A percentile compares a stretch with the other conserved stretches of the same genome.
Evolutionary conservation across 2,797 vertebrate species (phyloP).

Genomic region (Bovichtus diacanthus): DNA sequence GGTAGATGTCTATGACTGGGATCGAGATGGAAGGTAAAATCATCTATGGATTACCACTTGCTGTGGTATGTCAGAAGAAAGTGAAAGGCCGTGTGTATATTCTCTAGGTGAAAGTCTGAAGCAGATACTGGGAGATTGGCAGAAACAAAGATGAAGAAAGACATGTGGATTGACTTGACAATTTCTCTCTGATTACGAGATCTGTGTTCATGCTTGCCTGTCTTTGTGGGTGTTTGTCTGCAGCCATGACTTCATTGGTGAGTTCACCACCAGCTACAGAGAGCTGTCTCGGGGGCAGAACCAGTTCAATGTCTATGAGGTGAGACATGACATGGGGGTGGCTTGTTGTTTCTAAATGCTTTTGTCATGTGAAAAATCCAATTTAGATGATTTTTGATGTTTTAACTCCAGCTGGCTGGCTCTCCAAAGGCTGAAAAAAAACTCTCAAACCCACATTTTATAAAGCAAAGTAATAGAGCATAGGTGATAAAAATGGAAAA

Average conservation of each 20-base stretch:
- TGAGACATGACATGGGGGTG: slow-evolving; percentile 70
- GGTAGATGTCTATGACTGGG: slow-evolving; percentile 97
- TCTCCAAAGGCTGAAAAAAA: background rate
- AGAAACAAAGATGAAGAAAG: slow-evolving; percentile 4
- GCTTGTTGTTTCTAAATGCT: slow-evolving; percentile 13
- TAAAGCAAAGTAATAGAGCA: background rate
- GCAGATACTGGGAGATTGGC: slow-evolving; percentile 15
- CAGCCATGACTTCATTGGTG: slow-evolving; percentile 96
- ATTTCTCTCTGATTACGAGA: slow-evolving; percentile 17
- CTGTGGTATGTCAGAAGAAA: slow-evolving; percentile 27
- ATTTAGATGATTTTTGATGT: slow-evolving; percentile 17
- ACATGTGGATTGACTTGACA: slow-evolving; percentile 1
- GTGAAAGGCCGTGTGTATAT: slow-evolving; percentile 10
- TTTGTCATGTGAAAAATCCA: background rate
- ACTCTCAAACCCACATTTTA: background rate
- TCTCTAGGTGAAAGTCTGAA: slow-evolving; percentile 20
- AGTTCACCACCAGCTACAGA: slow-evolving; percentile 97
- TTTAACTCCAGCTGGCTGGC: background rate
- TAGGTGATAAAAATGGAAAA: background rate
- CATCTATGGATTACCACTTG: background rate
- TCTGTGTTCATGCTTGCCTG: slow-evolving; percentile 8
- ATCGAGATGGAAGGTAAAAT: slow-evolving; percentile 95
- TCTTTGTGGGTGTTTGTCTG: slow-evolving; percentile 54
- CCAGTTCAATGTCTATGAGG: slow-evolving; percentile 97
- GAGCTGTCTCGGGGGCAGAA: slow-evolving; percentile 94